Evolutionary conservation across 2,113 vertebrate species (phyloP).

Genomic region (Eptatretus burgeri): DNA sequence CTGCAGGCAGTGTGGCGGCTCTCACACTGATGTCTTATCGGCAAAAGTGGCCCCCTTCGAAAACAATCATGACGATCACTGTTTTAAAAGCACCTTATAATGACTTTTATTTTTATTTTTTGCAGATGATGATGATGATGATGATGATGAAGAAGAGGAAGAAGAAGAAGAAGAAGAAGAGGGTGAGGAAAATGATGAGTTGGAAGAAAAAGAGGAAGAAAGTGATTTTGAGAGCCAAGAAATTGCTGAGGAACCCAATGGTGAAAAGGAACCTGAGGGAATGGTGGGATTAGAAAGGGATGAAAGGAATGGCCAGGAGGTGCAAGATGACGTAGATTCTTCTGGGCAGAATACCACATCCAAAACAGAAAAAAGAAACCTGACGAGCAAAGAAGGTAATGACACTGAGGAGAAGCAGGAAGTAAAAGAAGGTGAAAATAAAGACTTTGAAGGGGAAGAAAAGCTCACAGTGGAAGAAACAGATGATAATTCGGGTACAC

Average conservation of each 20-base stretch:
- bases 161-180: slow-evolving; percentile 9
- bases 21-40: too few species aligned
- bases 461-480: slow-evolving; percentile 11
- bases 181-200: background rate
- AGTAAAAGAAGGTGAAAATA: background rate
- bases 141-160: slow-evolving; percentile 16
- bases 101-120: background rate
- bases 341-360: too few species aligned
- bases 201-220: slow-evolving; percentile 1
- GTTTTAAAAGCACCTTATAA: too few species aligned
- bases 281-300: too few species aligned
- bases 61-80: too few species aligned
- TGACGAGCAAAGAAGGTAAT: background rate
- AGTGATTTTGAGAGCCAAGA: background rate
- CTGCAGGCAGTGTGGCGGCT: too few species aligned
- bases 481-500: too few species aligned
- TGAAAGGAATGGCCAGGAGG: too few species aligned
- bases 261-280: too few species aligned
- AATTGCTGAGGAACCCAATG: background rate
- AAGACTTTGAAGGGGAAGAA: slow-evolving; percentile 9
- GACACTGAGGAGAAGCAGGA: background rate
- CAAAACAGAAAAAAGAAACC: too few species aligned
- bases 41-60: too few species aligned
- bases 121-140: slow-evolving; percentile 5
- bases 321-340: too few species aligned